Conservation (phyloP, 2,888 invertebrate genomes). For the Eupithecia insigniata region DNA sequence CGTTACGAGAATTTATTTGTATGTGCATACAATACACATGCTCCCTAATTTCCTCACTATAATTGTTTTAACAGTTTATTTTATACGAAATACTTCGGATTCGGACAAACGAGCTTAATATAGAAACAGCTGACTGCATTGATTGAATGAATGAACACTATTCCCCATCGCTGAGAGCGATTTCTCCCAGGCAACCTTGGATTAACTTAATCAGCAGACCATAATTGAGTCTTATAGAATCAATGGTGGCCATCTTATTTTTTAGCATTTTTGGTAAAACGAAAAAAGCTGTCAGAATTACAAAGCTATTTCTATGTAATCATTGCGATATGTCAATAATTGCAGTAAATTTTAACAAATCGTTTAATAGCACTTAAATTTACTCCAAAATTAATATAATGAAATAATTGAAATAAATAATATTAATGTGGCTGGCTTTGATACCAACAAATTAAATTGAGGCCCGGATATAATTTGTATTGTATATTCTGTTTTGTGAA, state of each 20-base stretch:
- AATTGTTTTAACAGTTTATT: slow-evolving; percentile 27
- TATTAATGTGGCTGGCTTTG: background rate
- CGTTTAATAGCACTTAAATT: background rate
- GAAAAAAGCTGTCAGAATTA: too few relatives aligned
- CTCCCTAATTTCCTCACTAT: slow-evolving; percentile 19
- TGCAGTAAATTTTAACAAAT: background rate
- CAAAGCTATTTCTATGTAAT: too few relatives aligned
- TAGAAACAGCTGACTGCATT: background rate
- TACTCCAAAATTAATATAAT: background rate
- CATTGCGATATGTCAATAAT: background rate
- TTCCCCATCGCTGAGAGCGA: too few relatives aligned
- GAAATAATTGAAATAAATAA: background rate
- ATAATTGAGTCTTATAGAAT: too few relatives aligned
- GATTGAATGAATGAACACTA: too few relatives aligned
- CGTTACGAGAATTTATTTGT: slow-evolving; percentile 25
- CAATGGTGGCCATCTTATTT: too few relatives aligned
- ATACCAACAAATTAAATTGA: background rate
- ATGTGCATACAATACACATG: background rate
- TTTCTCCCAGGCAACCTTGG: too few relatives aligned
- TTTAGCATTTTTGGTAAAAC: too few relatives aligned
- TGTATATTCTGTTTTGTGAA: too few relatives aligned
- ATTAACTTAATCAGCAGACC: too few relatives aligned
- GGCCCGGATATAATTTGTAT: too few relatives aligned
- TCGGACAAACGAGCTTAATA: background rate
- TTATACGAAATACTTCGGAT: background rate